phyloP scores from a whole-genome alignment of 2,113 vertebrate genomes.

The Vireo altiloquus region DNA sequence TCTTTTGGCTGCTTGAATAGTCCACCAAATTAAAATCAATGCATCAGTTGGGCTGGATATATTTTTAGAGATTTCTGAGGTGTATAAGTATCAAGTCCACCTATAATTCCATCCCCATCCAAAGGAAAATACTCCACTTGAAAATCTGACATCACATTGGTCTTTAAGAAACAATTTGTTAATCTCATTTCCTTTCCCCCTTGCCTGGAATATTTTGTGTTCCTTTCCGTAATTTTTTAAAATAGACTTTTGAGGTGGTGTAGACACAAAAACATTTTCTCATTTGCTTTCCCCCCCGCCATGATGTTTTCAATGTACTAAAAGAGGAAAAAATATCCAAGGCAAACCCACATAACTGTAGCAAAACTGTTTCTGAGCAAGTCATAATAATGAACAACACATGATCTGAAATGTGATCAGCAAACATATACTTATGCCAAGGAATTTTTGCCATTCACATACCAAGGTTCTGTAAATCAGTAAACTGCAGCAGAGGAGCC shows the following conservation, averaged over 20 bases:
- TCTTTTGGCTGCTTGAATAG: conserved; percentile 58
- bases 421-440: conserved; percentile 79
- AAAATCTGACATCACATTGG: neutral
- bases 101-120: conserved; percentile 48
- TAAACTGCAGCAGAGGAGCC: conserved; percentile 64
- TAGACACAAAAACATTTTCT: conserved; percentile 47
- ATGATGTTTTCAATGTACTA: conserved; percentile 64
- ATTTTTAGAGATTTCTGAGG: conserved; percentile 59
- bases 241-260: conserved; percentile 39
- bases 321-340: conserved; percentile 60
- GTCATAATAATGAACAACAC: conserved; percentile 83
- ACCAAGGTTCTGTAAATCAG: conserved; percentile 75
- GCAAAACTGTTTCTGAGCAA: conserved; percentile 78
- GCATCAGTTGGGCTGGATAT: conserved; percentile 32
- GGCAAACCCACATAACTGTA: conserved; percentile 73
- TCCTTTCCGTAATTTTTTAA: conserved; percentile 4
- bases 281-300: neutral
- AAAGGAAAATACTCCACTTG: conserved; percentile 58
- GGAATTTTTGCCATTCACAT: conserved; percentile 76
- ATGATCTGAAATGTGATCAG: conserved; percentile 85
- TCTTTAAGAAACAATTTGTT: conserved; percentile 33
- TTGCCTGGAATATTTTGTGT: neutral
- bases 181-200: neutral
- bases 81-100: conserved; percentile 53
- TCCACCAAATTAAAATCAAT: conserved; percentile 54